These are phyloP conservation scores for Entomobrya multifasciata DNA, from an alignment of 2,888 invertebrate species.

Conservation along the genomic window DNA sequence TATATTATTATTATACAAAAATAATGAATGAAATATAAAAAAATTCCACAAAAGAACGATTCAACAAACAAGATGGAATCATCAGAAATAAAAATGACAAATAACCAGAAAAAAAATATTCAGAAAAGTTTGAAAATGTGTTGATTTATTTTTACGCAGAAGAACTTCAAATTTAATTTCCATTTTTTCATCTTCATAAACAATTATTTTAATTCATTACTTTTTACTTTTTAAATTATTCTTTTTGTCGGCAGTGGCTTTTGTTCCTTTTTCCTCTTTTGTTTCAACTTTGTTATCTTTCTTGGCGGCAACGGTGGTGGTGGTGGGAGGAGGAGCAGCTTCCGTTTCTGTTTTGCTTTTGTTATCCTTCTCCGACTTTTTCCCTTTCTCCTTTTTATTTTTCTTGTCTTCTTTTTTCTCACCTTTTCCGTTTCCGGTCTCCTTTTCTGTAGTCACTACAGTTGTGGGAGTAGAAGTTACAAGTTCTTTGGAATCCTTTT, in stretches of 20 bases:
- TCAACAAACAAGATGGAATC: conserved; percentile 69
- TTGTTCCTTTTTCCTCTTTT: not conserved
- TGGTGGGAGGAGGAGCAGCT: too few relatives aligned
- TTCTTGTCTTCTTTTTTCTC: conserved; percentile 59
- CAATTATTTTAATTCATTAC: too few relatives aligned
- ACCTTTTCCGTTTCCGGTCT: conserved; percentile 45
- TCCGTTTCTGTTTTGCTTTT: not conserved
- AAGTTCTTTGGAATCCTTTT: not conserved
- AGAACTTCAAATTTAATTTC: too few relatives aligned
- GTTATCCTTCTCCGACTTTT: conserved; percentile 8
- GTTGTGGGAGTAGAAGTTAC: conserved; percentile 28
- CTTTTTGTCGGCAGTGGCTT: not conserved
- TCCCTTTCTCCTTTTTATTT: conserved; percentile 37
- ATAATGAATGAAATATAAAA: conserved; percentile 38
- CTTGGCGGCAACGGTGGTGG: too few relatives aligned
- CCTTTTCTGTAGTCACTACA: conserved; percentile 54
- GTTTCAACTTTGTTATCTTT: not conserved
- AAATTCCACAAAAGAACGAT: conserved; percentile 56
- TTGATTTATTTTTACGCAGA: not conserved
- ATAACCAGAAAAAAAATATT: conserved; percentile 61
- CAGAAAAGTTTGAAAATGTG: not conserved
- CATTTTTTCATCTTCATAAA: not conserved
- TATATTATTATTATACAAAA: conserved; percentile 26
- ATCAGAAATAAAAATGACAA: conserved; percentile 74
- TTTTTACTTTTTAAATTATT: not conserved